Base-by-base conservation (phyloP, 1,140 invertebrate genomes). In the Ceratina japonica region DNA sequence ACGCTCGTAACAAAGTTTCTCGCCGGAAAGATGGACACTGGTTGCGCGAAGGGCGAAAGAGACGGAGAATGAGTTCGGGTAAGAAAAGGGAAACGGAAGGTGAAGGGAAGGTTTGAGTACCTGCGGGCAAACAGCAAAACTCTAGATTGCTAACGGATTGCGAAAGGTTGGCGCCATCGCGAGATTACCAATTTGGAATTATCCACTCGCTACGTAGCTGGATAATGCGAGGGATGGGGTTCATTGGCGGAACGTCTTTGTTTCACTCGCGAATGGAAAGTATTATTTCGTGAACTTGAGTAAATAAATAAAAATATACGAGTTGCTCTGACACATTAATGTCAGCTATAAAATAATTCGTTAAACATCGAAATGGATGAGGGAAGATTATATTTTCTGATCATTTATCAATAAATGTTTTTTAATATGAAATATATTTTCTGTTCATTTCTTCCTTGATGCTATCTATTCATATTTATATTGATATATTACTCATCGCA, bases 141-240 rank as follows among this genome's bases (percentile, higher is more conserved):
- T 79, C 86, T 88, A 92, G 90, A 93, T 92, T 93, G 89, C 90
- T 91, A 89, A 91, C 88, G 90, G 89, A 80, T 89, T 86, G 90
- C 90, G 87, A 90, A 88, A 90, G 91, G 86, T 91, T 92, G 92
- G 92, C 92, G 92, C 92, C 92, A 92, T 92, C 90, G 92, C 91
- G 91, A 91, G 90, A 93, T 92, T 93, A 92, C 91, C 91, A 92
- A 93, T 93, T 93, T 92, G 88, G 90, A 92, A 92, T 92, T 93
- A 90, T 89, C 88, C 87, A 81, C 87, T 89, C 73, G 68, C 74
- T 68, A 63, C 65, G 69, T 16, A 27, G 71, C 51, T 69, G 84
- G 84, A 89, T 79, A 83, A 87, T 89, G 86, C 87, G 84, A 89
- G 87, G 86, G 84, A 89, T 82, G 86, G 75, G 59, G 79, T 79